A percentile compares a stretch with the other conserved stretches of the same genome.
These are phyloP conservation scores for Anhinga anhinga DNA, from an alignment of 2,113 vertebrate species.

Conservation along the genomic window DNA sequence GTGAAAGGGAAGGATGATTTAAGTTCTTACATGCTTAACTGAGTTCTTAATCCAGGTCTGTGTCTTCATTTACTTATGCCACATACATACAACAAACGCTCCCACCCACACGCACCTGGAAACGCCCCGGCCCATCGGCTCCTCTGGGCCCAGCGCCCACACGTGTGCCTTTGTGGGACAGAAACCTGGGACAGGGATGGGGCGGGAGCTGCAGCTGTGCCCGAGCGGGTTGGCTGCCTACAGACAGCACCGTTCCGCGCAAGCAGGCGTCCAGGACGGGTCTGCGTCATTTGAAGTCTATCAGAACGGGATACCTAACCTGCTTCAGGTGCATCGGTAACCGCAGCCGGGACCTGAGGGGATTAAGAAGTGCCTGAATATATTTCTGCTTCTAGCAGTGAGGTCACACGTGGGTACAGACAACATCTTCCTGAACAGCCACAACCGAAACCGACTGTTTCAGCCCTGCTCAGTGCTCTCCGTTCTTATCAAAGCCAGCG, in stretches of 20 bases:
- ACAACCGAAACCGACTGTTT: neutral
- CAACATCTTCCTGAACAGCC: neutral
- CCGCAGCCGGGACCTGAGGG: neutral
- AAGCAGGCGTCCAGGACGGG: fast-evolving
- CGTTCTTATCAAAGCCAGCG: neutral
- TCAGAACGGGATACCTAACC: neutral
- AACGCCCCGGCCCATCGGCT: neutral
- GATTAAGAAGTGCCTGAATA: neutral
- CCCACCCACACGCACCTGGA: too few relatives aligned
- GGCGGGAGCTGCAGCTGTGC: neutral
- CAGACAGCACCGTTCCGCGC: neutral
- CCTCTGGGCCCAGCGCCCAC: neutral
- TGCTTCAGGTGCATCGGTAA: neutral
- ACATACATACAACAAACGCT: neutral
- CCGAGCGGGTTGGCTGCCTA: neutral
- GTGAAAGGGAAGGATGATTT: neutral
- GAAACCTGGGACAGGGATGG: fast-evolving
- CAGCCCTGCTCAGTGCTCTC: neutral
- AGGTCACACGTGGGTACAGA: neutral
- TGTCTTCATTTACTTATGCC: neutral
- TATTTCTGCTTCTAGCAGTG: neutral
- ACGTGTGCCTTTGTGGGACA: fast-evolving
- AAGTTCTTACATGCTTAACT: neutral
- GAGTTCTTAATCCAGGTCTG: neutral
- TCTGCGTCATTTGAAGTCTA: fast-evolving